A percentile compares a stretch with the other conserved stretches of the same genome.
These are phyloP conservation scores for Vulpes lagopus DNA, from an alignment of 2,113 vertebrate species.

Conservation along the genomic window DNA sequence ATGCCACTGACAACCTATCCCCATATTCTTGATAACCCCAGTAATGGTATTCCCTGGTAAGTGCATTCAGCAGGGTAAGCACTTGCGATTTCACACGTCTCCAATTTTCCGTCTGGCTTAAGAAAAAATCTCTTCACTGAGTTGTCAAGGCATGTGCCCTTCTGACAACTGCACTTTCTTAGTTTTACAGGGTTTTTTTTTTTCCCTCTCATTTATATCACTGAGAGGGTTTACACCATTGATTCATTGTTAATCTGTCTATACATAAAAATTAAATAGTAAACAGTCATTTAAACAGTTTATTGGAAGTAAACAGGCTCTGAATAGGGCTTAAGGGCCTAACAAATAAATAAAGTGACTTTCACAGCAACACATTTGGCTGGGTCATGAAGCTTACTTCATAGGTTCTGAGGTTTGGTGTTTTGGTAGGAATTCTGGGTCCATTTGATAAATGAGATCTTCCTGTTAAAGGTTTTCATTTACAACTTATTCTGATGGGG, in stretches of 20 bases:
- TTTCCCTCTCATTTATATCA: background rate
- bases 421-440: constrained; percentile 1
- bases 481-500: background rate
- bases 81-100: constrained; percentile 27
- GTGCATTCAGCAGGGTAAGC: background rate
- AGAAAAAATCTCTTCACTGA: background rate
- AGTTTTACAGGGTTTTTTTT: background rate
- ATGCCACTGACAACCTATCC: background rate
- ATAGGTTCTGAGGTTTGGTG: background rate
- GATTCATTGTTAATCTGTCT: constrained; percentile 40
- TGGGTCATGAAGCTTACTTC: background rate
- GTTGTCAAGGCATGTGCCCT: background rate
- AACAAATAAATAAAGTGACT: background rate
- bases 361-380: background rate
- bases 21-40: background rate
- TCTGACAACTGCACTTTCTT: background rate
- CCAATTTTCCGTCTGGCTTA: background rate
- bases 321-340: background rate
- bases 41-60: background rate
- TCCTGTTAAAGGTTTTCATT: constrained; percentile 47
- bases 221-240: background rate
- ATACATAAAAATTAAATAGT: background rate
- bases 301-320: constrained; percentile 18
- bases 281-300: background rate
- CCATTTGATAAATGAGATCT: constrained; percentile 5